Evolutionary conservation across 1,140 invertebrate species (phyloP), one percentile per base, ranked within the genome.

Genomic region (Brachionus sp.): DNA sequence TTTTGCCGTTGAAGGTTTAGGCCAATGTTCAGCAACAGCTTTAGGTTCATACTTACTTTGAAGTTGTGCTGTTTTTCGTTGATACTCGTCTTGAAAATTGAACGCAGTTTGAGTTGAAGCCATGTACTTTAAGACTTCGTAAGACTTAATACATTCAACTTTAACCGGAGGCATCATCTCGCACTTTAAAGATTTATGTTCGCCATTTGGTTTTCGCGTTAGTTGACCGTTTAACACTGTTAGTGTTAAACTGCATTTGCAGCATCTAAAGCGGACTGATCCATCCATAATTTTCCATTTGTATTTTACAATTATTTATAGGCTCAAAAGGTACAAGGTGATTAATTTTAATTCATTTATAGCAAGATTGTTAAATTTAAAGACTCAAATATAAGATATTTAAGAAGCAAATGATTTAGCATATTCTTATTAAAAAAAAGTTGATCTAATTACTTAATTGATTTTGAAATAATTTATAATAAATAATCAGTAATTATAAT

Each of bases 401-500:
- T 9, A 23, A 19, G 6, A 64, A 64, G 19, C 6, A 9, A 64
- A 64, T n/a, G 50, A n/a, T 68, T 68, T 16, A 68, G 25, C 4
- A 35, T 13, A 68, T 7, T 68, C n/a, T 68, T 35, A 39, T 39
- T 39, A 39, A 39, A 39, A 39, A 39, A 39, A 68, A 19, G 29
- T 33, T 35, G 35, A 33, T 68, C 16, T 3, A 64, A 25, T 68
- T 13, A 16, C 12, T 16, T 35, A 35, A 16, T 23, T 64, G 16
- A 64, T 23, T 64, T 64, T 23, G 25, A 25, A 23, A 68, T 64
- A 64, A 64, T 64, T 64, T 25, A 35, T 68, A 13, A 33, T 16
- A 35, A 68, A 68, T 68, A 33, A 68, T 7, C 64, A 68, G n/a
- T 68, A 35, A 68, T 68, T 68, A 16, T 68, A 68, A 68, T 68